phyloP scores from a whole-genome alignment of 1,140 invertebrate genomes.

The Zophobas atratus region DNA sequence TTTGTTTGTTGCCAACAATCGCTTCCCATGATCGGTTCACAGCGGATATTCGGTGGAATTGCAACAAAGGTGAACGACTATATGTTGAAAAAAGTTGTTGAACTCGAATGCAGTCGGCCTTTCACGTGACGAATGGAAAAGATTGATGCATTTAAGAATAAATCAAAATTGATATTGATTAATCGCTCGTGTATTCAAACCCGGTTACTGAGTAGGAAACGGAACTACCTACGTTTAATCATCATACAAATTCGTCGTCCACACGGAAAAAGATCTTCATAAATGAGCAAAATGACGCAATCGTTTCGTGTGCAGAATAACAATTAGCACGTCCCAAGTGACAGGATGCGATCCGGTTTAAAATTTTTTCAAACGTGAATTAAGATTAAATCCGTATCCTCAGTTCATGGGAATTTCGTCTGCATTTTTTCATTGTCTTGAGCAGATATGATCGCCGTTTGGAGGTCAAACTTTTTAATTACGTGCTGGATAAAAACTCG shows the following conservation, averaged over 20 bases:
- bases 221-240: background rate
- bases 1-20: constrained; percentile 4
- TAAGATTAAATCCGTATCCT: no score
- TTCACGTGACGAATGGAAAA: background rate
- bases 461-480: no score
- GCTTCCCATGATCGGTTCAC: constrained; percentile 4
- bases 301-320: constrained; percentile 8
- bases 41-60: constrained; percentile 33
- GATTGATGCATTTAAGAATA: no score
- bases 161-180: no score
- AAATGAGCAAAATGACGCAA: background rate
- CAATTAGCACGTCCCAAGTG: background rate
- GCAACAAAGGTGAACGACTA: constrained; percentile 41
- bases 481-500: no score
- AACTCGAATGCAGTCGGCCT: constrained; percentile 24
- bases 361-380: no score
- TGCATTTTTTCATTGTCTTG: no score
- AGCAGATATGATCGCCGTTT: no score
- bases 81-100: constrained; percentile 13
- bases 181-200: background rate
- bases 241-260: background rate
- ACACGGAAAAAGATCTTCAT: background rate
- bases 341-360: no score
- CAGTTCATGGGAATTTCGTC: no score
- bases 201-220: background rate